Evolutionary conservation across 2,113 vertebrate genomes (phyloP).

Genomic region (Empidonax alnorum): DNA sequence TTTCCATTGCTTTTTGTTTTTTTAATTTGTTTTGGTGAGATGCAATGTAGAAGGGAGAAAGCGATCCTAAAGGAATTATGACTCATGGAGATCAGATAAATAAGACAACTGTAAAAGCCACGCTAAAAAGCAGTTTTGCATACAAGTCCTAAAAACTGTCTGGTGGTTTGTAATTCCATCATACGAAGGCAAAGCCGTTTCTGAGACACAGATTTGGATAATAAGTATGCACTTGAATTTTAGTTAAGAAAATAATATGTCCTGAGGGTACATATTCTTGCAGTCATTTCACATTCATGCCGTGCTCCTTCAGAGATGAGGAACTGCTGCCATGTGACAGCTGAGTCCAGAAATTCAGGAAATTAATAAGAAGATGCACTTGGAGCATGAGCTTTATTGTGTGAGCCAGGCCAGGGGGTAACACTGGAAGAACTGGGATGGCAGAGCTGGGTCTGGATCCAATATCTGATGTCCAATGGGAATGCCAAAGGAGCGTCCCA

Average conservation of each 20-base stretch:
- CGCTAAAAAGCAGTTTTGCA: conserved; percentile 36
- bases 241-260: conserved; percentile 59
- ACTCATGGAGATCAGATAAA: conserved; percentile 59
- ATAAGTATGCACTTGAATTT: conserved; percentile 52
- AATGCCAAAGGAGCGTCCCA: rapidly evolving
- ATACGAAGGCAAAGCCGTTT: background rate
- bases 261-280: background rate
- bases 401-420: background rate
- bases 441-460: rapidly evolving
- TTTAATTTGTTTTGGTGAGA: conserved; percentile 24
- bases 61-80: conserved; percentile 52
- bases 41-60: conserved; percentile 13
- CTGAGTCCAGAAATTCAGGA: background rate
- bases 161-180: conserved; percentile 45
- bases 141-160: conserved; percentile 27
- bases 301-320: background rate
- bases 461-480: rapidly evolving
- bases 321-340: conserved; percentile 45
- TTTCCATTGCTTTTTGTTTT: background rate
- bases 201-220: conserved; percentile 35
- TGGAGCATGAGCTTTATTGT: background rate
- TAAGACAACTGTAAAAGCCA: conserved; percentile 21
- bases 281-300: background rate
- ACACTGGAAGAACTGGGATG: background rate
- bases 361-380: conserved; percentile 5